Evolutionary conservation across 2,797 vertebrate genomes (phyloP).

Genomic region (Gymnothorax reevesii): DNA sequence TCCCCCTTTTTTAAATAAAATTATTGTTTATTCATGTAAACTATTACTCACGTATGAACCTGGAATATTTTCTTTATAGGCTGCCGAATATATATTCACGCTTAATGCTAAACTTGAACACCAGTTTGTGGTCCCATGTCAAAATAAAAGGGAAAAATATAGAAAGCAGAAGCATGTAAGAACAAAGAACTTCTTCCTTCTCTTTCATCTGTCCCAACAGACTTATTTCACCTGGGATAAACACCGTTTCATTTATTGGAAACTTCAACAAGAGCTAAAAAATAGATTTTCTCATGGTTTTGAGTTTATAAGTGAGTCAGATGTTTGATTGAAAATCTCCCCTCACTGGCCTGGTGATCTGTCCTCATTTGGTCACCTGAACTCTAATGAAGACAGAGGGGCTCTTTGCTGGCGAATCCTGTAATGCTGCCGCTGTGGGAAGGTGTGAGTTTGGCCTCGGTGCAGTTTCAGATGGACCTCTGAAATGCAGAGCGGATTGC

Average conservation of each 20-base stretch:
- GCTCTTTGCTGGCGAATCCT: slow-evolving; percentile 36
- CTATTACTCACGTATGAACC: background rate
- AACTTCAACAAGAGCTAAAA: slow-evolving; percentile 20
- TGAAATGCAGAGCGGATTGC: background rate
- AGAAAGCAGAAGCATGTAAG: background rate
- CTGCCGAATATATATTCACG: too few relatives aligned
- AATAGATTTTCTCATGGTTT: slow-evolving; percentile 47
- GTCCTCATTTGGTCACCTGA: slow-evolving; percentile 52
- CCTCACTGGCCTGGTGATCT: slow-evolving; percentile 53
- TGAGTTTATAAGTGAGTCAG: slow-evolving; percentile 55
- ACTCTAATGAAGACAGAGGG: slow-evolving; percentile 52
- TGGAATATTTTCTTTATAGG: background rate
- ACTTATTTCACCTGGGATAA: slow-evolving; percentile 18
- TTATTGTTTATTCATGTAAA: background rate
- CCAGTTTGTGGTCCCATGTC: too few relatives aligned
- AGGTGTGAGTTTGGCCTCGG: background rate
- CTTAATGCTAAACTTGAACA: too few relatives aligned
- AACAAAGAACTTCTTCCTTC: background rate
- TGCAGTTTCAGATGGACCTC: too few relatives aligned
- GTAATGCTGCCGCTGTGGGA: slow-evolving; percentile 47
- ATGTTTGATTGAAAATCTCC: slow-evolving; percentile 53
- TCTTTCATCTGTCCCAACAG: slow-evolving; percentile 31
- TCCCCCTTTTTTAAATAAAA: background rate
- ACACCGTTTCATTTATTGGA: slow-evolving; percentile 46
- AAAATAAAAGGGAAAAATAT: background rate